Conservation (phyloP, 1,140 invertebrate genomes). For the Melitaea cinxia region DNA sequence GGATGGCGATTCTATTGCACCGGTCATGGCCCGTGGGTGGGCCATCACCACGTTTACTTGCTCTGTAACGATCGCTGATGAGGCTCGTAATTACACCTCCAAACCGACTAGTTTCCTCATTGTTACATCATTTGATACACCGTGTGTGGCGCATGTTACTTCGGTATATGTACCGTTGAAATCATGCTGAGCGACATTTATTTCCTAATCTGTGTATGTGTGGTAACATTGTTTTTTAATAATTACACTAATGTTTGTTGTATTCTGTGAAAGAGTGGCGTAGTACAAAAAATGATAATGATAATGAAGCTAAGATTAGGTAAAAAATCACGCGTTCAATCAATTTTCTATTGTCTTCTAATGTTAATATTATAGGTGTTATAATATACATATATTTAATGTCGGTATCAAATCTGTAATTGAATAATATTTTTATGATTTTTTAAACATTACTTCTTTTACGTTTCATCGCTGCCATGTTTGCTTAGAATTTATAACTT, state of each 20-base stretch:
- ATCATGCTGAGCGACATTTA: conserved; percentile 32
- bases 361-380: no score
- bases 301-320: no score
- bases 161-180: conserved; percentile 20
- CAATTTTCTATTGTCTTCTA: no score
- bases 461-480: no score
- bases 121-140: conserved; percentile 55
- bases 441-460: no score
- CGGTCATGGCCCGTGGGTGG: conserved; percentile 43
- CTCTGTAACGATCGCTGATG: conserved; percentile 60
- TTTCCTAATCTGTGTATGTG: conserved; percentile 18
- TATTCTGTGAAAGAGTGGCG: no score
- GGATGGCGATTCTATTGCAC: conserved; percentile 31
- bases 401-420: no score
- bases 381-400: no score
- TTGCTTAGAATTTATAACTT: no score
- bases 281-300: no score
- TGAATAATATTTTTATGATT: no score
- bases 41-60: conserved; percentile 48
- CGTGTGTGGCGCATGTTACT: conserved; percentile 53
- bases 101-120: conserved; percentile 63
- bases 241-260: background rate
- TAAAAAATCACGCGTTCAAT: no score
- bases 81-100: conserved; percentile 65
- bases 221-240: conserved; percentile 6